Evolutionary conservation across 2,888 invertebrate species (phyloP).

Genomic region (Philonicus albiceps): DNA sequence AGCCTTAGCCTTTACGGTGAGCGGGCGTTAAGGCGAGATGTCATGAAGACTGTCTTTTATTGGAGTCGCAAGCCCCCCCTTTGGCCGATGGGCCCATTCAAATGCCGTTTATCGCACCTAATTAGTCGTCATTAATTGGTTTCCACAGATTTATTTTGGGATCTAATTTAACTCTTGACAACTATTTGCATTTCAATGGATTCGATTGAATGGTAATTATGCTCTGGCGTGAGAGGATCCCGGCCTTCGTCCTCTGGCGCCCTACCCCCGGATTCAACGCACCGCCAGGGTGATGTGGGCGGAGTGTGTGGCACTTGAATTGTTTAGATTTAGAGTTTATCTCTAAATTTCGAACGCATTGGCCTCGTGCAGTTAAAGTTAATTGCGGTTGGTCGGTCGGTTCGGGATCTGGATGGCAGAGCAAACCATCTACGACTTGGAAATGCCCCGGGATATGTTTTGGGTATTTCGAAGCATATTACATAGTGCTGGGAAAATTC

Average conservation of each 20-base stretch:
- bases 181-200: constrained; percentile 44
- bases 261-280: not conserved
- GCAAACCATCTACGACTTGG: not conserved
- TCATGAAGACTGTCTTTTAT: constrained; percentile 35
- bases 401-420: not conserved
- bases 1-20: not conserved
- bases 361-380: not conserved
- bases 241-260: not conserved
- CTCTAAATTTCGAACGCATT: constrained; percentile 27
- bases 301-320: constrained; percentile 28
- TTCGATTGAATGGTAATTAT: constrained; percentile 43
- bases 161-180: constrained; percentile 44
- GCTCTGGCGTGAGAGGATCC: constrained; percentile 16
- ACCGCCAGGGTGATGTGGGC: not conserved
- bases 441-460: not conserved
- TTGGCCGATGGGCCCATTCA: not conserved
- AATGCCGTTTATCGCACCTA: constrained; percentile 35
- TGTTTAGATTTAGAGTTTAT: constrained; percentile 34
- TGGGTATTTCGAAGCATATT: not conserved
- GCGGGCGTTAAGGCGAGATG: not conserved
- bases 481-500: not conserved
- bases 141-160: constrained; percentile 40
- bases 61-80: not conserved
- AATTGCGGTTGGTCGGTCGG: not conserved
- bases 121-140: constrained; percentile 49